These are phyloP conservation scores for Leptarthrus brevirostris DNA, from an alignment of 2,888 invertebrate species.

Conservation along the genomic window DNA sequence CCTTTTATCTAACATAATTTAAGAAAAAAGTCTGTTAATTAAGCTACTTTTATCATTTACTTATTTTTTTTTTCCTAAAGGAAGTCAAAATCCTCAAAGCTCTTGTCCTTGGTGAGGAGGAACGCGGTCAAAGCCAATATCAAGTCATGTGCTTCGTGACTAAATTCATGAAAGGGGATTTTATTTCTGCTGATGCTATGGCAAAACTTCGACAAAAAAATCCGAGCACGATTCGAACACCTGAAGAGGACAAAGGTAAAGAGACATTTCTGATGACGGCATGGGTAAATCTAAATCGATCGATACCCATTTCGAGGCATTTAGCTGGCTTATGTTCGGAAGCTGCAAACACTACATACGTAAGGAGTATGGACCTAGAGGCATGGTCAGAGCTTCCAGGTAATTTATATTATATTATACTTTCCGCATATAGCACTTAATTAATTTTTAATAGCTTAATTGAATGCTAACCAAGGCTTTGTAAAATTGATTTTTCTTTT, in stretches of 20 bases:
- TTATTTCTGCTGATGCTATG: slow-evolving; percentile 97
- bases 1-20: neutral
- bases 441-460: no score
- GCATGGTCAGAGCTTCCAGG: slow-evolving; percentile 84
- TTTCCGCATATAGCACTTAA: no score
- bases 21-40: slow-evolving; percentile 31
- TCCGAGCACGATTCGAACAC: slow-evolving; percentile 86
- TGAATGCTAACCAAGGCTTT: no score
- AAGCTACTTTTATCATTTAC: neutral
- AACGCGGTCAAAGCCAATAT: slow-evolving; percentile 87
- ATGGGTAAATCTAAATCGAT: slow-evolving; percentile 77
- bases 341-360: slow-evolving; percentile 81
- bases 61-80: slow-evolving; percentile 67
- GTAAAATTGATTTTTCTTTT: no score
- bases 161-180: slow-evolving; percentile 90
- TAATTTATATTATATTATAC: slow-evolving; percentile 61
- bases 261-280: slow-evolving; percentile 87
- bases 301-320: slow-evolving; percentile 78
- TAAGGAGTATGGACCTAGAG: slow-evolving; percentile 81
- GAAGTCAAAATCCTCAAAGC: slow-evolving; percentile 93
- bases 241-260: slow-evolving; percentile 90
- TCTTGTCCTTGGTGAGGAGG: slow-evolving; percentile 90
- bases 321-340: slow-evolving; percentile 81
- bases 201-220: slow-evolving; percentile 92
- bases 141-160: slow-evolving; percentile 93